These are phyloP conservation scores for Chironomus striatipennis DNA, from an alignment of 1,140 invertebrate genomes.

Conservation along the genomic window DNA sequence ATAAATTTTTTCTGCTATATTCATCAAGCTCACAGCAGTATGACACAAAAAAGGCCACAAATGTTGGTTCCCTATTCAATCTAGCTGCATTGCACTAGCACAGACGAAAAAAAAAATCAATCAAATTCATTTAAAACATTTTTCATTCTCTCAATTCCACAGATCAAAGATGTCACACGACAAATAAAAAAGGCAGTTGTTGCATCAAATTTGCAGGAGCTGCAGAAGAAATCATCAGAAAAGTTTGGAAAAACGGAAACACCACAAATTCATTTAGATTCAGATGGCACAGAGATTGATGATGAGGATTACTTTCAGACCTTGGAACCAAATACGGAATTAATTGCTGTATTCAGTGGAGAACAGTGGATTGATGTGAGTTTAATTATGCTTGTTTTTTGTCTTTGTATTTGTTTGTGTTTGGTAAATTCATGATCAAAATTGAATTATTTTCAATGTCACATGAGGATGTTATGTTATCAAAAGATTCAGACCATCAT, in stretches of 20 bases:
- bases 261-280: conserved; percentile 67
- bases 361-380: conserved; percentile 58
- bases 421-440: too few species aligned
- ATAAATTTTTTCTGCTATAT: too few species aligned
- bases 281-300: conserved; percentile 79
- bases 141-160: conserved; percentile 7
- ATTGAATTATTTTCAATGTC: too few species aligned
- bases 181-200: conserved; percentile 72
- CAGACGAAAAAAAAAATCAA: background rate
- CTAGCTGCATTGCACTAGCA: too few species aligned
- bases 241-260: conserved; percentile 54
- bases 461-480: too few species aligned
- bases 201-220: conserved; percentile 62
- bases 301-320: conserved; percentile 82
- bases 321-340: conserved; percentile 66
- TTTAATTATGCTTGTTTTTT: conserved; percentile 26
- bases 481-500: too few species aligned
- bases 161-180: conserved; percentile 53
- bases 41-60: too few species aligned
- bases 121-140: background rate
- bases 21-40: too few species aligned
- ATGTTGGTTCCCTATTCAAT: too few species aligned
- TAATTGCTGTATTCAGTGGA: conserved; percentile 66
- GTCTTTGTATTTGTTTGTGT: background rate
- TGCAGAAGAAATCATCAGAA: conserved; percentile 56